Conservation (phyloP, 1,140 invertebrate genomes). For the Oryzaephilus surinamensis region DNA sequence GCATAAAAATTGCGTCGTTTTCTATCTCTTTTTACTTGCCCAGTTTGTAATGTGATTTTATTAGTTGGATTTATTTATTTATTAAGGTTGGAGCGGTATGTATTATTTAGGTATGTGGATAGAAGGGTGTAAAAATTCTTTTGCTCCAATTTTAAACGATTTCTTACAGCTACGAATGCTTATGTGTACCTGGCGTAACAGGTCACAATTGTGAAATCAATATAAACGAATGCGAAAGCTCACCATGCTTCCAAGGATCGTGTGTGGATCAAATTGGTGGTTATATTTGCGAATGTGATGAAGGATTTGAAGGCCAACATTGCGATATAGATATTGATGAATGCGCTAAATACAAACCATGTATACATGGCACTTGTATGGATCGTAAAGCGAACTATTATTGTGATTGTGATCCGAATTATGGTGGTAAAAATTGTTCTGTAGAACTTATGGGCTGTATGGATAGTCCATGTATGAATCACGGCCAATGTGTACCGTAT, state of each 20-base stretch:
- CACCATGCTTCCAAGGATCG: slow-evolving; percentile 63
- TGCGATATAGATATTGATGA: slow-evolving; percentile 81
- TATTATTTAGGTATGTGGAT: too few species aligned
- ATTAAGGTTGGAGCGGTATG: too few species aligned
- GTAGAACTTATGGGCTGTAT: slow-evolving; percentile 66
- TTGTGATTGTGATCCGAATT: slow-evolving; percentile 67
- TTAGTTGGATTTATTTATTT: too few species aligned
- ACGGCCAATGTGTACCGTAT: slow-evolving; percentile 73
- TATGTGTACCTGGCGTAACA: slow-evolving; percentile 67
- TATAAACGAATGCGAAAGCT: slow-evolving; percentile 78
- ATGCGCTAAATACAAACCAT: slow-evolving; percentile 62
- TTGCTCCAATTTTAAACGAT: too few species aligned
- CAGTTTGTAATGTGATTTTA: too few species aligned
- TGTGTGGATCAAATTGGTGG: slow-evolving; percentile 64
- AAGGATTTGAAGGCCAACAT: slow-evolving; percentile 72
- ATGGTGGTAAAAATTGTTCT: slow-evolving; percentile 88
- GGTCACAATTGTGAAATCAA: slow-evolving; percentile 78
- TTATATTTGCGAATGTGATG: slow-evolving; percentile 66
- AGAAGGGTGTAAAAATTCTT: too few species aligned
- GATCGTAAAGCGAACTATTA: slow-evolving; percentile 68
- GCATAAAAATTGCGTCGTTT: too few species aligned
- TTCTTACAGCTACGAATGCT: slow-evolving; percentile 64
- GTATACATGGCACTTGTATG: slow-evolving; percentile 65
- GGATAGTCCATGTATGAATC: slow-evolving; percentile 64
- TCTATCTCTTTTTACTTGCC: too few species aligned